Evolutionary conservation across 2,888 invertebrate species (phyloP).

Genomic region (Tetranychus piercei): DNA sequence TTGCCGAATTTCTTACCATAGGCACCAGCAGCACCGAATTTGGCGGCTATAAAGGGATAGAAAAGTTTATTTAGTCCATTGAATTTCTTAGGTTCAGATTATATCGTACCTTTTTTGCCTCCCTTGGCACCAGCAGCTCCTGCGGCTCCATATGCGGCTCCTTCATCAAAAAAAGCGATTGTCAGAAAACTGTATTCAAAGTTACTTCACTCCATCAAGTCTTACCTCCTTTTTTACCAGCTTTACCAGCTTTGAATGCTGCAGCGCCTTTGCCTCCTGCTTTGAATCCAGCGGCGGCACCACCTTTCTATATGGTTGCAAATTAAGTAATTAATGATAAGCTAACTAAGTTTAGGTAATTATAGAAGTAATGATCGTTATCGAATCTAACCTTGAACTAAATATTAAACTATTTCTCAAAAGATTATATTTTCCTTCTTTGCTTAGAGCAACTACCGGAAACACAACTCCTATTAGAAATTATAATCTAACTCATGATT

Average conservation of each 20-base stretch:
- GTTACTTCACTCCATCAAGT: not conserved
- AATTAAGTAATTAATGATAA: not conserved
- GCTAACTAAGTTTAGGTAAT: too few relatives aligned
- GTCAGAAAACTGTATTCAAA: not conserved
- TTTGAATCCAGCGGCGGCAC: conserved; percentile 12
- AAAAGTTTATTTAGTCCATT: not conserved
- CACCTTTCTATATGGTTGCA: not conserved
- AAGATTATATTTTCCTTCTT: too few relatives aligned
- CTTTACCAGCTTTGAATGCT: conserved; percentile 10
- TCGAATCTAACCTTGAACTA: not conserved
- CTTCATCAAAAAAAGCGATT: not conserved
- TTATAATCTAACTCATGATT: not conserved
- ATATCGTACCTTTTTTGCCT: conserved; percentile 8
- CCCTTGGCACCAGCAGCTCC: conserved; percentile 11
- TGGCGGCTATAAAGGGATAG: not conserved
- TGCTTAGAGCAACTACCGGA: too few relatives aligned
- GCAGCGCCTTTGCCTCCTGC: conserved; percentile 8
- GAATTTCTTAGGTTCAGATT: not conserved
- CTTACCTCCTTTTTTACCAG: conserved; percentile 10
- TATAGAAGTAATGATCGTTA: not conserved
- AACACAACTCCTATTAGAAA: too few relatives aligned
- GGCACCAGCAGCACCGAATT: conserved; percentile 11
- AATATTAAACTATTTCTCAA: not conserved
- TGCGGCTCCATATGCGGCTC: conserved; percentile 10
- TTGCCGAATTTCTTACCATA: conserved; percentile 13